phyloP scores from a whole-genome alignment of 64 coral and sea anemone species.

The Montipora efflorescens region DNA sequence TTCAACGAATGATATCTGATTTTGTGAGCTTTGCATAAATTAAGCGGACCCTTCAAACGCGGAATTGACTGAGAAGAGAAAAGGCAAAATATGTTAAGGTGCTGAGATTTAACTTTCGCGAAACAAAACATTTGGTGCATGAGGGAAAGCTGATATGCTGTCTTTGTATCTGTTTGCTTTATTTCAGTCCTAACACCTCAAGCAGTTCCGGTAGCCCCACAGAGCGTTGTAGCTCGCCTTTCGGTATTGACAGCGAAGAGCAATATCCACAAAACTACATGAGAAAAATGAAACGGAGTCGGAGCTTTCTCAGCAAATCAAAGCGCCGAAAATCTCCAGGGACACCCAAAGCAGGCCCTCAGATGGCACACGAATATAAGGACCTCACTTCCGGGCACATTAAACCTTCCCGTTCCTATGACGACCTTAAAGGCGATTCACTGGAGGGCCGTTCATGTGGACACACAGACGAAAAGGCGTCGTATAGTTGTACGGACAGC shows the following conservation, averaged over 20 bases:
- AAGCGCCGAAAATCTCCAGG: conserved; percentile 81
- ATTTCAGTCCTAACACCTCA: conserved; percentile 79
- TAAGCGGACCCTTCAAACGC: too few species aligned
- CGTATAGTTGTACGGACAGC: conserved; percentile 78
- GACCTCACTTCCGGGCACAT: not conserved
- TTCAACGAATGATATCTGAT: too few species aligned
- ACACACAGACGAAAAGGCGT: conserved; percentile 23
- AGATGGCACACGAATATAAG: conserved; percentile 33
- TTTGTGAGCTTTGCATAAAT: too few species aligned
- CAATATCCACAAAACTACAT: conserved; percentile 28
- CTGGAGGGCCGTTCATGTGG: conserved; percentile 27
- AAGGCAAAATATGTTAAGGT: too few species aligned
- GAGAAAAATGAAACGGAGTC: conserved; percentile 65
- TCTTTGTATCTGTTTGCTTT: not conserved
- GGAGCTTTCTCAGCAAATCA: conserved; percentile 71
- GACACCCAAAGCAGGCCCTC: conserved; percentile 39
- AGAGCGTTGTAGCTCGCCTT: conserved; percentile 52
- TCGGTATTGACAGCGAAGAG: conserved; percentile 65
- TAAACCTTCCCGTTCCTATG: not conserved
- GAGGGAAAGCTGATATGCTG: not conserved
- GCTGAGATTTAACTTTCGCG: too few species aligned
- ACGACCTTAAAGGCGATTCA: not conserved
- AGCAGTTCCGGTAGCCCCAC: conserved; percentile 91
- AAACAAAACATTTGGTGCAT: too few species aligned
- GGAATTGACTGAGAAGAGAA: too few species aligned